Percentiles rank a stretch among this genome's conserved stretches.
Evolutionary conservation across 2,888 invertebrate genomes (phyloP).

Genomic region (Augiades crinisus): DNA sequence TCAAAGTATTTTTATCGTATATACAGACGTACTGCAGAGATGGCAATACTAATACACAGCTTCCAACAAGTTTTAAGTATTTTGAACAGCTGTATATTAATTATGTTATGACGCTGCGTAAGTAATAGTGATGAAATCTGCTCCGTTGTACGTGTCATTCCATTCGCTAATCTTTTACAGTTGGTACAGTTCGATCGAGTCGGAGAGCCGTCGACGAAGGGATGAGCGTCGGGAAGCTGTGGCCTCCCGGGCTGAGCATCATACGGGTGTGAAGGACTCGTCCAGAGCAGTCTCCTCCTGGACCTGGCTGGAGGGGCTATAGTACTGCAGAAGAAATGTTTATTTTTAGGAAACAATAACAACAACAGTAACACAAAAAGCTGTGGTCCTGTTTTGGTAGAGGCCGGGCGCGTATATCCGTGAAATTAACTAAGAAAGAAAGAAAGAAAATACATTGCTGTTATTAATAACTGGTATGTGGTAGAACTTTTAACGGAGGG

Average conservation of each 20-base stretch:
- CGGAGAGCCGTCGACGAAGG: constrained; percentile 51
- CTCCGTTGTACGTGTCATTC: neutral
- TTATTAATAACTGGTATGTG: too few relatives aligned
- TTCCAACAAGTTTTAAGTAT: too few relatives aligned
- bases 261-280: constrained; percentile 92
- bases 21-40: too few relatives aligned
- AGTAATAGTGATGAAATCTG: neutral
- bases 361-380: too few relatives aligned
- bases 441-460: too few relatives aligned
- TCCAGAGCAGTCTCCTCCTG: constrained; percentile 86
- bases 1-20: too few relatives aligned
- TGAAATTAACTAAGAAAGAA: too few relatives aligned
- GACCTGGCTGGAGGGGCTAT: constrained; percentile 88
- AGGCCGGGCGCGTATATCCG: too few relatives aligned
- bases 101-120: neutral
- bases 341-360: too few relatives aligned
- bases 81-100: neutral
- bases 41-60: too few relatives aligned
- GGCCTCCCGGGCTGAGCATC: constrained; percentile 77
- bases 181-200: constrained; percentile 60
- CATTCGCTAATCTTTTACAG: constrained; percentile 43
- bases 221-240: constrained; percentile 55
- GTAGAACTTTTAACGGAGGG: too few relatives aligned
- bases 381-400: too few relatives aligned
- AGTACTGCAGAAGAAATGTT: constrained; percentile 82